Percentiles rank a stretch among this genome's conserved stretches.
Evolutionary conservation across 1,140 invertebrate genomes (phyloP).

Genomic region (Dermatophagoides farinae): DNA sequence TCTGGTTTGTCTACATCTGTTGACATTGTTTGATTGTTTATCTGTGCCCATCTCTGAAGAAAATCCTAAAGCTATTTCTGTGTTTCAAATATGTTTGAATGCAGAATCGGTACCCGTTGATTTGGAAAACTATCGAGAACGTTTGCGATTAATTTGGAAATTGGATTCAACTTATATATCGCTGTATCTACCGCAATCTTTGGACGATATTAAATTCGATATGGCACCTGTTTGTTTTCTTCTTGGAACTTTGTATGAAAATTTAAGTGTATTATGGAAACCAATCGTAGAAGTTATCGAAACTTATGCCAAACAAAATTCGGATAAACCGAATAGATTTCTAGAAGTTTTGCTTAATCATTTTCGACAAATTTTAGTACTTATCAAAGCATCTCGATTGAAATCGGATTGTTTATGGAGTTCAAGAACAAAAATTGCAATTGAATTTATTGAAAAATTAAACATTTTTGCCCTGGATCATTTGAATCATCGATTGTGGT

Average conservation of each 20-base stretch:
- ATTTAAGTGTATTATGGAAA: slow-evolving; percentile 71
- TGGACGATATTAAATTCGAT: neutral
- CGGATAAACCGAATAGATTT: neutral
- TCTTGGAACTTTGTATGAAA: slow-evolving; percentile 56
- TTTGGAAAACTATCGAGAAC: slow-evolving; percentile 53
- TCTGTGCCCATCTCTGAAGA: slow-evolving; percentile 23
- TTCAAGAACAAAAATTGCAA: neutral
- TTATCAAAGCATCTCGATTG: neutral
- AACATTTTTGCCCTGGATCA: slow-evolving; percentile 32
- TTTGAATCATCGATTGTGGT: slow-evolving; percentile 47
- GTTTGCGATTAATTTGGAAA: slow-evolving; percentile 47
- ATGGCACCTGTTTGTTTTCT: slow-evolving; percentile 46
- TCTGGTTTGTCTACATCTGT: slow-evolving; percentile 43
- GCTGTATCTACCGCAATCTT: slow-evolving; percentile 18
- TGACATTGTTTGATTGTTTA: slow-evolving; percentile 43
- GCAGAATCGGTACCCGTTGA: slow-evolving; percentile 42
- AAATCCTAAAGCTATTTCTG: slow-evolving; percentile 8
- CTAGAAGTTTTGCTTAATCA: slow-evolving; percentile 2
- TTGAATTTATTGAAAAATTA: neutral
- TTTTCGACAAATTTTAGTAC: neutral
- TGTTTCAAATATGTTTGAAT: slow-evolving; percentile 43
- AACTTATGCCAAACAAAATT: neutral
- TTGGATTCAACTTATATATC: slow-evolving; percentile 32
- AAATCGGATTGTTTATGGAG: neutral
- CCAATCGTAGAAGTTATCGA: slow-evolving; percentile 40